A percentile compares a stretch with the other conserved stretches of the same genome.
Conservation (phyloP, 2,797 vertebrate species). For the Pogoniulus pusillus region DNA sequence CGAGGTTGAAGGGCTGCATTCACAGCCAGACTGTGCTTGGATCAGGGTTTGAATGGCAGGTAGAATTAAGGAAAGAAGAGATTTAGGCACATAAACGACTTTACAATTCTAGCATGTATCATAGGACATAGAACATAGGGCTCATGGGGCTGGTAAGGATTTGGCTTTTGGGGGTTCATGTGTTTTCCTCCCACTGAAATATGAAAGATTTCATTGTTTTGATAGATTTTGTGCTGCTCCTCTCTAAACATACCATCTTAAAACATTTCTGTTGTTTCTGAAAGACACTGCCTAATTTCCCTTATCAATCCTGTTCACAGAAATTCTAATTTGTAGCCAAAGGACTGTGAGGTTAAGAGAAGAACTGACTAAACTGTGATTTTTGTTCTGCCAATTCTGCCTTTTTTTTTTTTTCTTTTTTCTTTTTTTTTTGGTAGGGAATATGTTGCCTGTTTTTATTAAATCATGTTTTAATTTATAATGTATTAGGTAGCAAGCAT, state of each 20-base stretch:
- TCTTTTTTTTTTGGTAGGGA: background rate
- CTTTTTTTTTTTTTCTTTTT: background rate
- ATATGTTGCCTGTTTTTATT: conserved; percentile 62
- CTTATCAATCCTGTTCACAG: conserved; percentile 63
- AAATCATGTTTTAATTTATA: conserved; percentile 62
- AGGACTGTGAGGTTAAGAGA: conserved; percentile 52
- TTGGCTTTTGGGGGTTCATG: background rate
- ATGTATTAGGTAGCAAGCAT: conserved; percentile 47
- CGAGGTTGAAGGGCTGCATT: background rate
- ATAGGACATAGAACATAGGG: background rate
- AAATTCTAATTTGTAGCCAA: conserved; percentile 68
- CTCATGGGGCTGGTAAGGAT: background rate
- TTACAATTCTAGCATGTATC: background rate
- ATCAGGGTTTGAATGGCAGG: background rate
- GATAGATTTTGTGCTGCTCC: conserved; percentile 34
- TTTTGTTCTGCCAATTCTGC: conserved; percentile 66
- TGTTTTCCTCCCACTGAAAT: conserved; percentile 3
- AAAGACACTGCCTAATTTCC: conserved; percentile 56
- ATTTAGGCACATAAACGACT: background rate
- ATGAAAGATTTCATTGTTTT: conserved; percentile 37
- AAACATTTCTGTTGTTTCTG: conserved; percentile 36
- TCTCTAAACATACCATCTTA: conserved; percentile 46
- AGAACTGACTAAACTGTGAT: conserved; percentile 66
- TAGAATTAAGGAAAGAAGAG: background rate
- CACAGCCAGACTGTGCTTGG: background rate